Evolutionary conservation across 2,797 vertebrate genomes (phyloP), one percentile per base, ranked within the genome.

Genomic region (Cyprinella venusta): DNA sequence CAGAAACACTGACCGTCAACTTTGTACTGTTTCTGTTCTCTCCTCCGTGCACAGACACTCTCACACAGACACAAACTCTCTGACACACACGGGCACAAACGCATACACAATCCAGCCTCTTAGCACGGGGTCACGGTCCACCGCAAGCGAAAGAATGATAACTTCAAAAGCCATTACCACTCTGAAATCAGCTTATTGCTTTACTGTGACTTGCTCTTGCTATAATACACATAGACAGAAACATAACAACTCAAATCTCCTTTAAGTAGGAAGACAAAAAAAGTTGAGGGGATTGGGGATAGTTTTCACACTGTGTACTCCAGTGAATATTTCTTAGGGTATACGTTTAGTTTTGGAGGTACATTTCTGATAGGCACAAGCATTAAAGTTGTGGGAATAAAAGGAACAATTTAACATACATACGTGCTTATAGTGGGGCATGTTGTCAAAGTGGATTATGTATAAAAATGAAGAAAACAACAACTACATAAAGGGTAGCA

Each of bases 1-100:
- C 92, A 93, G 84, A 92, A 94, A 90, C 91, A 88, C 87, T 94
- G 91, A 91, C 81, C 79, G n/a, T 94, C 93, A 93, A 88, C 89
- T 88, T 90, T 88, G 90, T 88, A 90, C 89, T 92, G 90, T 91
- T 92, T 88, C 84, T 75, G 91, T 90, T 84, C 86, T 90, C 76
- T 77, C 70, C 56, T 80, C 71, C 78, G 30, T 76, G 63, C 84
- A 80, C 85, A 81, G 76, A 84, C 77, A 76, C 81, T 81, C 65
- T 80, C 69, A 78, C 68, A 80, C 78, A 81, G 67, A 88, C 76
- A 79, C 85, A 84, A 84, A 85, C 56, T 68, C 36, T 69, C 76
- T 76, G 48, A 82, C 72, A 82, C 82, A 82, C 79, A 68, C 42
- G 63, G 19, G n/a, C 40, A 45, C 72, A 79, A 64, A 77, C 13